Conservation (phyloP, 1,140 invertebrate genomes). For the Drosophila arizonae region DNA sequence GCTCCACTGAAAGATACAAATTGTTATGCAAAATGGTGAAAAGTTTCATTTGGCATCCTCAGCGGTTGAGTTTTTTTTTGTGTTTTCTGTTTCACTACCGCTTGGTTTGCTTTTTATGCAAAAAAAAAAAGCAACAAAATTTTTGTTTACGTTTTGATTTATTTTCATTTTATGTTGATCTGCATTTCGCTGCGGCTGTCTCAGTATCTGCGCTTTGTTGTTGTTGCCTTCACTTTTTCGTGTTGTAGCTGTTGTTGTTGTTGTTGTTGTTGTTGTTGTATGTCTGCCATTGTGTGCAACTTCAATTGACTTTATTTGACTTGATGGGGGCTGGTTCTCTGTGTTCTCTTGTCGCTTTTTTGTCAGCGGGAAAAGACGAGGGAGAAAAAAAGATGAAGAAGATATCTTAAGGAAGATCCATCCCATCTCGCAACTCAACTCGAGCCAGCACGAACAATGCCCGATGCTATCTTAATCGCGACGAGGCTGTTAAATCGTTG, state of each 20-base stretch:
- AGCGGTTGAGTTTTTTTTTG: conserved; percentile 49
- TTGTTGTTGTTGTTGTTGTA: conserved; percentile 28
- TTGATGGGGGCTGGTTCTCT: conserved; percentile 50
- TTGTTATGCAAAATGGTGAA: conserved; percentile 82
- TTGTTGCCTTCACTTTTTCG: conserved; percentile 13
- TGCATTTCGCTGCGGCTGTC: conserved; percentile 32
- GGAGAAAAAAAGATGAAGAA: not conserved
- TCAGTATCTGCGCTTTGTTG: conserved; percentile 57
- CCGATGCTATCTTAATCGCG: conserved; percentile 63
- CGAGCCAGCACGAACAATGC: conserved; percentile 48
- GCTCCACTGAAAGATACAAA: conserved; percentile 81
- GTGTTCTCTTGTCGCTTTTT: conserved; percentile 15
- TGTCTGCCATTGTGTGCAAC: conserved; percentile 52
- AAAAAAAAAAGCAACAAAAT: conserved; percentile 35
- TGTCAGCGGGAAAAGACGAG: conserved; percentile 10
- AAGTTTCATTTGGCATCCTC: conserved; percentile 74
- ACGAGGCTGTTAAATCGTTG: conserved; percentile 63
- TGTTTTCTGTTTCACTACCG: conserved; percentile 16
- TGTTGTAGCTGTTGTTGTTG: conserved; percentile 17
- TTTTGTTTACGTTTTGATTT: conserved; percentile 65
- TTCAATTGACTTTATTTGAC: conserved; percentile 75
- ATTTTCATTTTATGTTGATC: conserved; percentile 81
- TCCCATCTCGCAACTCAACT: not conserved
- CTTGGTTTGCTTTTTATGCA: conserved; percentile 64
- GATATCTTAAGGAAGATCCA: not conserved